Evolutionary conservation across 2,797 vertebrate species (phyloP), one percentile per base, ranked within the genome.

Genomic region (Hypotaenidia okinawae): DNA sequence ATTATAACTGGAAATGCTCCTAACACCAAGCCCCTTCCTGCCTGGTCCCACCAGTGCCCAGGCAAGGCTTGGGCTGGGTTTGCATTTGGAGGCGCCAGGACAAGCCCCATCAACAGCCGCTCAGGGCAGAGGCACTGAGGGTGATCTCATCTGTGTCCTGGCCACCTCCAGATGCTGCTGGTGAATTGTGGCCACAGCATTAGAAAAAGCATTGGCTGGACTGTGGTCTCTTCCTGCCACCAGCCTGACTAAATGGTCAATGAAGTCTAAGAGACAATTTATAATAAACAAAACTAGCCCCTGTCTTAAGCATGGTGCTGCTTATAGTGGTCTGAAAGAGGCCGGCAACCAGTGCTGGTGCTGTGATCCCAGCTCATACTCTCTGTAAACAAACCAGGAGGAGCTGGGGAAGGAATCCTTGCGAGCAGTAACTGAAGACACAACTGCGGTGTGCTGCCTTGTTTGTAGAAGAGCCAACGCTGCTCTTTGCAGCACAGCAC

Each of bases 1-100:
- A 17, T 9, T 64, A 61, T 3, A 24, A 1, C 2, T 1, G 13
- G 15, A n/a, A 19, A 13, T 2, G 13, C 21, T 41, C 43, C 41
- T 10, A 4, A 41, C 23, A 4, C 32, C 10, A 43, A 54, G 32
- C 51, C 70, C 47, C 28, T 0, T 23, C 51, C 58, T 57, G 49
- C 55, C 30, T 1, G 25, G 5, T 17, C 30, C 33, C 75, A 23
- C 88, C 62, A 10, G 1, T 1, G 8, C 33, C 73, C 4, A 4
- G 14, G 24, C 80, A 2, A 1, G 1, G 83, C 43, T 24, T 16
- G 49, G 5, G 39, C 52, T 16, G 6, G 16, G 12, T 39, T 5
- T 37, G 51, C 32, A 22, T 0, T 7, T 11, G 19, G 37, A 25
- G 52, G 33, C 75, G 43, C 21, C 11, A 39, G 54, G 62, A 32